Evolutionary conservation across 2,113 vertebrate species (phyloP).

Genomic region (Sceloporus undulatus): DNA sequence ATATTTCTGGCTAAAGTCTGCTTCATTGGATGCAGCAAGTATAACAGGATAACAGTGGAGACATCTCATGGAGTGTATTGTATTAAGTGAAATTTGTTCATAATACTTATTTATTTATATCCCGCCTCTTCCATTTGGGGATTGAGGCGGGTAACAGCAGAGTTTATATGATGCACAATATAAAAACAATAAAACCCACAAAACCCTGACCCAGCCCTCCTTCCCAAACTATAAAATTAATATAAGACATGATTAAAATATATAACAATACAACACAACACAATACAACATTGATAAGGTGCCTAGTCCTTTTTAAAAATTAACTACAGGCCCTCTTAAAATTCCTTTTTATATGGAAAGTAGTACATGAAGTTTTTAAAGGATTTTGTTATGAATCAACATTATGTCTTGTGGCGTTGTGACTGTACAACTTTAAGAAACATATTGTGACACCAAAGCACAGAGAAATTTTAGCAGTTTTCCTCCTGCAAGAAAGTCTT

Average conservation of each 20-base stretch:
- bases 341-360: not conserved
- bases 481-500: too few relatives aligned
- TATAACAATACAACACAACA: too few relatives aligned
- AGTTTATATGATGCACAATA: too few relatives aligned
- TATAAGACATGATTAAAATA: too few relatives aligned
- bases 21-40: not conserved
- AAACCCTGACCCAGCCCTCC: too few relatives aligned
- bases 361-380: not conserved
- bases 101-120: not conserved
- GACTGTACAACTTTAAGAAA: not conserved
- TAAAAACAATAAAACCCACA: too few relatives aligned
- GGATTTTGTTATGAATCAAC: not conserved
- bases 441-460: not conserved
- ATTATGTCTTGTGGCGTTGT: not conserved
- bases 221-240: too few relatives aligned
- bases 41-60: not conserved
- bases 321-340: not conserved
- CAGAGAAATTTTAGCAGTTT: too few relatives aligned
- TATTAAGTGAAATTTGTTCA: not conserved
- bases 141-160: too few relatives aligned
- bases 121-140: too few relatives aligned
- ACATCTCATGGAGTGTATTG: not conserved
- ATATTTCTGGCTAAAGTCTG: not conserved
- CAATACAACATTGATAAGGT: not conserved
- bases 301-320: not conserved